A percentile compares a stretch with the other conserved stretches of the same genome.
Evolutionary conservation across 2,113 vertebrate genomes (phyloP).

Genomic region (Chaetura pelagica): DNA sequence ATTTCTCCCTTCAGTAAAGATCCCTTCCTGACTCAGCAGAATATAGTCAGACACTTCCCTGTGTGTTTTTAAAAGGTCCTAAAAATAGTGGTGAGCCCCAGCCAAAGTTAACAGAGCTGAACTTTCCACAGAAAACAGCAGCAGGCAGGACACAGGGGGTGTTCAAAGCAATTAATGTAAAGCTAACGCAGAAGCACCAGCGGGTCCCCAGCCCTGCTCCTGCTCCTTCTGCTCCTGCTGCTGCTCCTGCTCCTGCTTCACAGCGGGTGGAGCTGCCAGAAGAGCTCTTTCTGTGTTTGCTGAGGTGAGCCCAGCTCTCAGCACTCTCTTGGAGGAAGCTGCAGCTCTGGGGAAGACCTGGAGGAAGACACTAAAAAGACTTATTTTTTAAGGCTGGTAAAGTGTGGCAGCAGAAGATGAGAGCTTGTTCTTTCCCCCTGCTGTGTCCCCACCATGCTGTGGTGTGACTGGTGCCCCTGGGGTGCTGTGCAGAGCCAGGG

Average conservation of each 20-base stretch:
- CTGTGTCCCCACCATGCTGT: rapidly evolving
- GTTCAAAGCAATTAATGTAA: slow-evolving; percentile 46
- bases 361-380: slow-evolving; percentile 30
- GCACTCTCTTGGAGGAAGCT: background rate
- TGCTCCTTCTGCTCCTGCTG: background rate
- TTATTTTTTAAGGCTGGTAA: background rate
- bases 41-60: slow-evolving; percentile 56
- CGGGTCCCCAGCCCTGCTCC: background rate
- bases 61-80: slow-evolving; percentile 70
- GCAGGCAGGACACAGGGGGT: slow-evolving; percentile 14
- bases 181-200: background rate
- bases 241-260: background rate
- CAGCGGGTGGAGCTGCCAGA: background rate
- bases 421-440: background rate
- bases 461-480: rapidly evolving
- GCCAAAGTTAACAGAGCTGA: slow-evolving; percentile 73
- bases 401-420: background rate
- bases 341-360: background rate
- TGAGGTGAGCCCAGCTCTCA: background rate
- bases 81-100: slow-evolving; percentile 60
- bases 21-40: slow-evolving; percentile 34
- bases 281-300: background rate
- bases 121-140: slow-evolving; percentile 72
- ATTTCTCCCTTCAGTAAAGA: slow-evolving; percentile 32
- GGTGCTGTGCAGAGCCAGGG: background rate